Evolutionary conservation across 2,888 invertebrate genomes (phyloP).

Genomic region (Ligdia adustata): DNA sequence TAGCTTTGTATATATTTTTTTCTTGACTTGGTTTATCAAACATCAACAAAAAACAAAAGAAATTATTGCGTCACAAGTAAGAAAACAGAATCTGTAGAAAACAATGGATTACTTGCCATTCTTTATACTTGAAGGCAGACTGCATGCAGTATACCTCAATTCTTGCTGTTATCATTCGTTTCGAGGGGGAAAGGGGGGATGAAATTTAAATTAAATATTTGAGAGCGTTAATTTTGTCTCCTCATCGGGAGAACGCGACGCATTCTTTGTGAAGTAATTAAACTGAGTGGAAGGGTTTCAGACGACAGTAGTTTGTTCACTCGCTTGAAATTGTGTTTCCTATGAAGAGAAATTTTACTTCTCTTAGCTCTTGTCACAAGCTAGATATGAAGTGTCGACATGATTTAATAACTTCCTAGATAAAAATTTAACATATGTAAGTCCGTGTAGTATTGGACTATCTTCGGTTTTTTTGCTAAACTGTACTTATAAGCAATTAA

Average conservation of each 20-base stretch:
- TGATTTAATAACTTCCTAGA: too few species aligned
- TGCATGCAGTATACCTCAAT: constrained; percentile 38
- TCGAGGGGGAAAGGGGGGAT: constrained; percentile 71
- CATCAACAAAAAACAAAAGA: too few species aligned
- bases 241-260: constrained; percentile 82
- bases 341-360: constrained; percentile 76
- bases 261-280: constrained; percentile 84
- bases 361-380: constrained; percentile 61
- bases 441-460: too few species aligned
- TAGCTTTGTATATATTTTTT: too few species aligned
- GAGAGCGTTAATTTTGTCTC: constrained; percentile 84
- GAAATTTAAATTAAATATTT: constrained; percentile 84
- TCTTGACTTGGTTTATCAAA: too few species aligned
- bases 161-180: constrained; percentile 79
- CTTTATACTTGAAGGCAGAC: constrained; percentile 56
- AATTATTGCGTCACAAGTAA: too few species aligned
- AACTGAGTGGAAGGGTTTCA: constrained; percentile 83
- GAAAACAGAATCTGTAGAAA: too few species aligned
- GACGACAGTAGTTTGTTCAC: constrained; percentile 81
- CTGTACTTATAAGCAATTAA: too few species aligned
- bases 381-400: constrained; percentile 14
- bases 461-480: too few species aligned
- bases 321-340: constrained; percentile 80
- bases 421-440: too few species aligned
- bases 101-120: constrained; percentile 66